Conservation (phyloP, 2,113 vertebrate species). For the Apteryx mantelli region DNA sequence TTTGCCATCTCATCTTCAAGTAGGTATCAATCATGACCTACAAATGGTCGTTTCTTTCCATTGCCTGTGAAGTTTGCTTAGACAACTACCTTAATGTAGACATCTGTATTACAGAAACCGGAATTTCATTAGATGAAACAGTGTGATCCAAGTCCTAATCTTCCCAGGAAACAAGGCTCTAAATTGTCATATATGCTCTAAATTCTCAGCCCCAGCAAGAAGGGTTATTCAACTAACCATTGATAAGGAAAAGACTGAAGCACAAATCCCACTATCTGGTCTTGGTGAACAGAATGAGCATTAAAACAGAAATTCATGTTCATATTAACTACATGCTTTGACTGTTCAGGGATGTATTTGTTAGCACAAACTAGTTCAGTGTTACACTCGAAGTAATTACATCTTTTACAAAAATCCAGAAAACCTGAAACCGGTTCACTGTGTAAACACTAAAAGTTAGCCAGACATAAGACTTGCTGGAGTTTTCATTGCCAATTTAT, state of each 20-base stretch:
- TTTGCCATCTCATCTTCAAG: background rate
- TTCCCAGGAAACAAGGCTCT: background rate
- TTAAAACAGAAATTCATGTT: background rate
- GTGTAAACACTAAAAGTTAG: background rate
- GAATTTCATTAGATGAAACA: background rate
- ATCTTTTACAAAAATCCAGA: background rate
- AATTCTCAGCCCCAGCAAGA: background rate
- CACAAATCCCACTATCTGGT: background rate
- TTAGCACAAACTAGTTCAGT: background rate
- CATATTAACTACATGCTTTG: background rate
- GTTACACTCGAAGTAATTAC: background rate
- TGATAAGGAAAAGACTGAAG: background rate
- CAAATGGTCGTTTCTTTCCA: background rate
- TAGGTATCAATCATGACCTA: background rate
- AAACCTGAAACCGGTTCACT: background rate
- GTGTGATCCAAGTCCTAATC: background rate
- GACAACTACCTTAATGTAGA: background rate
- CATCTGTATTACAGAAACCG: background rate
- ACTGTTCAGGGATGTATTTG: background rate
- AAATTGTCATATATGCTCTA: background rate
- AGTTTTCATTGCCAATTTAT: background rate
- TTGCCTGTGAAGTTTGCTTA: background rate
- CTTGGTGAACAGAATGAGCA: background rate
- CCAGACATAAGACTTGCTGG: background rate
- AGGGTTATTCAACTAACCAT: background rate